Conservation (phyloP, 2,888 invertebrate genomes). For the Coleophora flavipennella region DNA sequence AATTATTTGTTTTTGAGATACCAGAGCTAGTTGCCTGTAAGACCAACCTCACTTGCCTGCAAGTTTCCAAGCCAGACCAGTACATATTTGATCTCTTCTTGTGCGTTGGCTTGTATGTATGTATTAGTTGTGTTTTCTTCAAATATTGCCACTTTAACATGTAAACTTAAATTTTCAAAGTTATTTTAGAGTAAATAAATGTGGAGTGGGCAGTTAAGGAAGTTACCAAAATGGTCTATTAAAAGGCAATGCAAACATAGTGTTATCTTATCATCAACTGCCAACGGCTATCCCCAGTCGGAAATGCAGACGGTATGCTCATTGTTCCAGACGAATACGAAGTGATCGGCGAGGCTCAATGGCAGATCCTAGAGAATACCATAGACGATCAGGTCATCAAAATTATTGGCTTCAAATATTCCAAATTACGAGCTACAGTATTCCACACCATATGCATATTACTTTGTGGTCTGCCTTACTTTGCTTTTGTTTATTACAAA, state of each 20-base stretch:
- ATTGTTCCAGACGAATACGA: constrained; percentile 66
- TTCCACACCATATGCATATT: constrained; percentile 65
- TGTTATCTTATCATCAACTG: constrained; percentile 12
- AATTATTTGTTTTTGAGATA: too few relatives aligned
- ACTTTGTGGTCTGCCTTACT: constrained; percentile 71
- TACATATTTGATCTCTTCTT: too few relatives aligned
- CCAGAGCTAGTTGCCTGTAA: too few relatives aligned
- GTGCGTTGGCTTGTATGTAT: too few relatives aligned
- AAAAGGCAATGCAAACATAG: constrained; percentile 13
- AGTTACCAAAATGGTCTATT: too few relatives aligned
- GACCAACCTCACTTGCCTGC: too few relatives aligned
- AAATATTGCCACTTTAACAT: not conserved
- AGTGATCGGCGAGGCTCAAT: constrained; percentile 68
- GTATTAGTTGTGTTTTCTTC: too few relatives aligned
- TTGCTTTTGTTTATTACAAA: constrained; percentile 72
- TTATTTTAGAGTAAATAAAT: not conserved
- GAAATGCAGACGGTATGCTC: constrained; percentile 23
- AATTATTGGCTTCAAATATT: constrained; percentile 67
- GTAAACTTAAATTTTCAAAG: not conserved
- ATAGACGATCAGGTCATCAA: constrained; percentile 59
- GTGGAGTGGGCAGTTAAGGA: too few relatives aligned
- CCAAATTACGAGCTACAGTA: constrained; percentile 47
- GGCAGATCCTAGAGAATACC: constrained; percentile 66
- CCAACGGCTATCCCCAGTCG: constrained; percentile 31
- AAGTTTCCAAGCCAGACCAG: too few relatives aligned